Evolutionary conservation across 2,888 invertebrate genomes (phyloP).

Genomic region (Kuschelorhynchus macadamiae): DNA sequence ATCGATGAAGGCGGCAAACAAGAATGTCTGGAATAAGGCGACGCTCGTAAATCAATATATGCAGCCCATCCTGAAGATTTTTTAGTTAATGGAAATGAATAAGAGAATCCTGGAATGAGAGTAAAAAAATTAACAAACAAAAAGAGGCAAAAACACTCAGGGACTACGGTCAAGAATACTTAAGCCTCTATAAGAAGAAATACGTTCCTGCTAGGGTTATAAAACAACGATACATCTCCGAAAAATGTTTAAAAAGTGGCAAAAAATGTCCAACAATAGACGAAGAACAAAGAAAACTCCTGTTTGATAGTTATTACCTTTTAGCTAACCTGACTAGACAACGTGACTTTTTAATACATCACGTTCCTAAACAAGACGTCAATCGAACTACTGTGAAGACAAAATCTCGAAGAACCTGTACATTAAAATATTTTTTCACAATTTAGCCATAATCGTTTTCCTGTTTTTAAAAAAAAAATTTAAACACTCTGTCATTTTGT

Average conservation of each 20-base stretch:
- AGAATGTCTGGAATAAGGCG: slow-evolving; percentile 5
- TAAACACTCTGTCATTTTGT: no score
- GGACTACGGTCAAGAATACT: slow-evolving; percentile 34
- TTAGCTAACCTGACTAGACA: slow-evolving; percentile 34
- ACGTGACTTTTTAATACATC: slow-evolving; percentile 38
- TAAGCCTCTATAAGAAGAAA: slow-evolving; percentile 31
- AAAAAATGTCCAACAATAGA: slow-evolving; percentile 31
- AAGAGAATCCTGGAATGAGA: neutral
- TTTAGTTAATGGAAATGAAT: neutral
- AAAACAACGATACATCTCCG: neutral
- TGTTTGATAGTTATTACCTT: slow-evolving; percentile 19
- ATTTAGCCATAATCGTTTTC: slow-evolving; percentile 13
- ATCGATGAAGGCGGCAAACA: neutral
- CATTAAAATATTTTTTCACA: slow-evolving; percentile 25
- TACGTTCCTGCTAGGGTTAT: slow-evolving; percentile 23
- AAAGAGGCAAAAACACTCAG: slow-evolving; percentile 29
- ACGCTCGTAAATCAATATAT: neutral
- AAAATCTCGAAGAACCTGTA: slow-evolving; percentile 33
- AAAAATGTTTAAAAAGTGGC: slow-evolving; percentile 8
- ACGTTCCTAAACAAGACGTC: slow-evolving; percentile 13
- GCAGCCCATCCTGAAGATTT: slow-evolving; percentile 9
- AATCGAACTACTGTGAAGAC: slow-evolving; percentile 38
- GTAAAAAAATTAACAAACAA: slow-evolving; percentile 29
- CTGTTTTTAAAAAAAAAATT: slow-evolving; percentile 26
- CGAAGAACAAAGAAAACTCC: slow-evolving; percentile 12